Base-by-base conservation (phyloP, 2,888 invertebrate species). In the Pharmacophagus antenor region DNA sequence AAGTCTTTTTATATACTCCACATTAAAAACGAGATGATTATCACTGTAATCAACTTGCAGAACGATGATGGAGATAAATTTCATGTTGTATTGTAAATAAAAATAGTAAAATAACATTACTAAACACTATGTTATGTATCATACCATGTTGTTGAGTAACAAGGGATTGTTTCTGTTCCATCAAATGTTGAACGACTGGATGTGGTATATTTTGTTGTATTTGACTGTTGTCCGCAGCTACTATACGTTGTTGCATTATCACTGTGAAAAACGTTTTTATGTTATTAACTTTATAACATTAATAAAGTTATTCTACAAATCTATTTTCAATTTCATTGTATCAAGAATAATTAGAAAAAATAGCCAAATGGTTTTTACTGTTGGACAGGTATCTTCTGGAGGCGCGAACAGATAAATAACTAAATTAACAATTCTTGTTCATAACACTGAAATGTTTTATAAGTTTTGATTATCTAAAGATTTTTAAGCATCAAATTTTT, bases 211-310 rank as follows among this genome's bases (percentile, higher is more conserved):
- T 78, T 54, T 87, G 88, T 51, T 82, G 88, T 64, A 84, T 72
- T 65, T 82, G 86, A 50, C 67, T 71, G 47, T 75, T 78, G 15
- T 88, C 88, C 8, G 80, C 66, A 0, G 77, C 67, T 44, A 84
- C 73, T 3, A 86, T 70, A 10, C 89, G 85, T 58, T 89, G 88
- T 62, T 89, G 90, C 78, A 88, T 85, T 63, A 88, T 76, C 68
- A 88, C 89, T 88, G 71, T 41, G 25, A 46, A 31, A 10, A 2
- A 31, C 31, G 12, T 31, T 3, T 12, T 12, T 12, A 27, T 10
- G 1, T n/a, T n/a, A n/a, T n/a, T n/a, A n/a, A n/a, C n/a, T n/a
- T n/a, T n/a, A n/a, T n/a, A n/a, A n/a, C n/a, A n/a, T n/a, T n/a
- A n/a, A n/a, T n/a, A n/a, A n/a, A n/a, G n/a, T n/a, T n/a, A n/a